Percentiles rank a stretch among this genome's conserved stretches.
phyloP scores from a whole-genome alignment of 2,113 vertebrate species.

The Orientallactaga bullata region DNA sequence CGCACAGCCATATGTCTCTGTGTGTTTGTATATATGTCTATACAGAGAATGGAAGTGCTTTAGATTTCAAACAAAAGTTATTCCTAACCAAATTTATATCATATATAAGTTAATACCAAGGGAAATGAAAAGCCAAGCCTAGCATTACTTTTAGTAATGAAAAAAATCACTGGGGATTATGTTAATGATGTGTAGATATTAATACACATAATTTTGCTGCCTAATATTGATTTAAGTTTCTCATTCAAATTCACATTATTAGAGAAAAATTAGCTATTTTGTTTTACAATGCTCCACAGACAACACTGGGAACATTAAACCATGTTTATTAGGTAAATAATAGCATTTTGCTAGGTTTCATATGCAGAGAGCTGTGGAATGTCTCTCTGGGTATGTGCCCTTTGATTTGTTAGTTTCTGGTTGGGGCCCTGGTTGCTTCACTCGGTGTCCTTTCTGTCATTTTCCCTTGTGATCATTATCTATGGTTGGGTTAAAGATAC shows the following conservation, averaged over 20 bases:
- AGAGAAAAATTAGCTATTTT: conserved; percentile 70
- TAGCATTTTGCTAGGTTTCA: conserved; percentile 41
- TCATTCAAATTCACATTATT: conserved; percentile 78
- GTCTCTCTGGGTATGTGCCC: neutral
- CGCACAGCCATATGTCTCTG: neutral
- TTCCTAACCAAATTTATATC: conserved; percentile 68
- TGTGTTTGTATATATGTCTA: neutral
- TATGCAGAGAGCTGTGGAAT: neutral
- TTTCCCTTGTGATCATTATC: neutral
- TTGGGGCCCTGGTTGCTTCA: neutral
- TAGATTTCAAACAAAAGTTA: conserved; percentile 62
- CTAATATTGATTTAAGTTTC: conserved; percentile 81
- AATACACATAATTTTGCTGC: conserved; percentile 76
- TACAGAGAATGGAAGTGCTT: conserved; percentile 20
- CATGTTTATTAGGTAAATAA: conserved; percentile 67
- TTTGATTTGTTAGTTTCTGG: neutral
- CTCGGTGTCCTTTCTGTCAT: neutral
- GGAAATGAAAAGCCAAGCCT: conserved; percentile 73
- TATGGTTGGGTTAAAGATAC: conserved; percentile 41
- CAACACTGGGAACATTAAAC: neutral
- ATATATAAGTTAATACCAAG: conserved; percentile 64
- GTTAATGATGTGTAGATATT: conserved; percentile 77
- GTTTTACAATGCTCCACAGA: conserved; percentile 46
- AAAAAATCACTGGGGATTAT: conserved; percentile 73
- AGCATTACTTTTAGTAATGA: conserved; percentile 72